Conservation (phyloP, 2,113 vertebrate genomes). For the Opisthocomus hoazin region DNA sequence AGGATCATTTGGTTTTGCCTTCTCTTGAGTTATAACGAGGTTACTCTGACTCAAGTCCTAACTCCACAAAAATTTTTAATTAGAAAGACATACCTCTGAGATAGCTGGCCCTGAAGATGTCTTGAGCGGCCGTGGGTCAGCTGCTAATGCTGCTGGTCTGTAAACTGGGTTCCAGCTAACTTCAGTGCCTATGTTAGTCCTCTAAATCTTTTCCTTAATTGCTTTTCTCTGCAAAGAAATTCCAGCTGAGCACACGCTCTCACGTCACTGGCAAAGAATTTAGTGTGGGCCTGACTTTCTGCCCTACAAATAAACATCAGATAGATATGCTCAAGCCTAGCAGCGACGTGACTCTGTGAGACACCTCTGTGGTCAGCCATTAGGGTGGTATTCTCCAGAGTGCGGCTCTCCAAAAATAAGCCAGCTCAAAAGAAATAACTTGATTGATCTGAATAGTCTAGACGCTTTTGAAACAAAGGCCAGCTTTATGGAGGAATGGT, state of each 20-base stretch:
- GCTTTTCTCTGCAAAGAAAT: not conserved
- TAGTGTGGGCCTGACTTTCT: not conserved
- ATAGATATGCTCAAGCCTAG: not conserved
- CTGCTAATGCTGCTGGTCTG: not conserved
- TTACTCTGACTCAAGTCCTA: not conserved
- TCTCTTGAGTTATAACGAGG: not conserved
- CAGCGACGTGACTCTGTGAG: not conserved
- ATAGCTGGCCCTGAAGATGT: not conserved
- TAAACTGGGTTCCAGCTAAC: not conserved
- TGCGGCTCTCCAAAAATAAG: not conserved
- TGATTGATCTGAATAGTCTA: not conserved
- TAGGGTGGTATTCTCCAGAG: not conserved
- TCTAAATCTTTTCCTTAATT: not conserved
- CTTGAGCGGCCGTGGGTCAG: not conserved
- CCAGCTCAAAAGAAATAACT: not conserved
- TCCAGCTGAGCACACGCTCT: not conserved
- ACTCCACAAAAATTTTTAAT: not conserved
- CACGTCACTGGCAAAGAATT: not conserved
- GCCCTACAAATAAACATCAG: not conserved
- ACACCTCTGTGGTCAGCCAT: not conserved
- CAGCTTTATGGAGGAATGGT: not conserved
- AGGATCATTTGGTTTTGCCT: not conserved
- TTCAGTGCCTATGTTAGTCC: not conserved
- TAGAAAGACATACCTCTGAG: not conserved
- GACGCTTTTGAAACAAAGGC: not conserved